Evolutionary conservation across 1,140 invertebrate species (phyloP), one percentile per base, ranked within the genome.

Genomic region (Drosophila sp.): DNA sequence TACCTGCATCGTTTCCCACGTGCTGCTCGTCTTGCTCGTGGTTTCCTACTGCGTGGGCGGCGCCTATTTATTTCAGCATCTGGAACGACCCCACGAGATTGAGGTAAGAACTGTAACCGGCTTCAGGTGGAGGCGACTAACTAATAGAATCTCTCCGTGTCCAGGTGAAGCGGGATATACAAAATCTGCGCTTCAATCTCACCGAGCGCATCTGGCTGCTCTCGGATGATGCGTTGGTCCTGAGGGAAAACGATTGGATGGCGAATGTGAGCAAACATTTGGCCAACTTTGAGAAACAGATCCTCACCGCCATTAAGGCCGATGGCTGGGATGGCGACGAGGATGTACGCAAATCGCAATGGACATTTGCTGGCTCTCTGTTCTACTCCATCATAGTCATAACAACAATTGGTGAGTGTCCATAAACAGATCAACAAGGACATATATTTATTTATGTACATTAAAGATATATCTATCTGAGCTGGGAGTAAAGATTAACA

Each of bases 301-400:
- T 98, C 50, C 92, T 98, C 53, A 93, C 94, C 70, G 96, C 96
- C 75, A 97, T 98, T 93, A 97, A 96, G 80, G 95, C 96, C 51
- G 94, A 97, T 41, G 98, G 98, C 4, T 99, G 97, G 96, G 97
- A 98, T 91, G 97, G 98, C 43, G 95, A 94, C 76, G 97, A 98
- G 92, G 95, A 95, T 72, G 93, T 93, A 6, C 93, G 94, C 7
- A 94, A 94, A 72, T 94, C 95, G 53, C 97, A 97, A 89, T 98
- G 97, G 97, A 97, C 96, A 1, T 97, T 97, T 84, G 94, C 96
- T 9, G 98, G 97, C 2, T 96, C 97, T 0, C 94, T 99, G 3
- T 98, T 99, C 92, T 99, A 99, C 92, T 98, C 97, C 65, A 97
- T 99, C 78, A 99, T 99, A 80, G 97, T 99, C 48, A 99, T 99